A percentile compares a stretch with the other conserved stretches of the same genome.
Conservation (phyloP, 2,888 invertebrate genomes). For the Hybos culiciformis region DNA sequence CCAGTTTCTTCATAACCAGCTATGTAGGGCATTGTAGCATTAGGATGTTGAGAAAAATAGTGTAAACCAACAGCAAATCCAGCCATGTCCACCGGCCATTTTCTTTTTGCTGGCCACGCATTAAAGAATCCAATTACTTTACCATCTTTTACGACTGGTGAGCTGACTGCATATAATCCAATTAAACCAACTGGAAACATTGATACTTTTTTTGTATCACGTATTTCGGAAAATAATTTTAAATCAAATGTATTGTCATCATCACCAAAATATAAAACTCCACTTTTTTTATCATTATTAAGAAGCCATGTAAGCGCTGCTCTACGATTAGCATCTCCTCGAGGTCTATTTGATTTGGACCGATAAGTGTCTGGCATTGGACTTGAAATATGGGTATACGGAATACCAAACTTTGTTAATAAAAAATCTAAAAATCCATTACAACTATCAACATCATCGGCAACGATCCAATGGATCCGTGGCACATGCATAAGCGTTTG, state of each 20-base stretch:
- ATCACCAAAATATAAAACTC: constrained; percentile 61
- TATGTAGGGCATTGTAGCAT: constrained; percentile 54
- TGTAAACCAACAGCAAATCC: constrained; percentile 62
- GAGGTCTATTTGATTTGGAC: constrained; percentile 39
- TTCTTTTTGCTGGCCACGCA: constrained; percentile 54
- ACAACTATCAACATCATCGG: constrained; percentile 53
- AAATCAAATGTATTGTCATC: constrained; percentile 64
- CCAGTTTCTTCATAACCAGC: constrained; percentile 65
- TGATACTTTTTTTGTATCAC: constrained; percentile 54
- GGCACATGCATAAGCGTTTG: constrained; percentile 62
- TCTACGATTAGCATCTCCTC: constrained; percentile 57
- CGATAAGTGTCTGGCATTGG: constrained; percentile 50
- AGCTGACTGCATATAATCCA: constrained; percentile 51
- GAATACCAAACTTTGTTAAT: constrained; percentile 39
- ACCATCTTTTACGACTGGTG: constrained; percentile 48
- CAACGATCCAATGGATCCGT: constrained; percentile 65
- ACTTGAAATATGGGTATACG: constrained; percentile 48
- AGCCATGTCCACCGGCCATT: constrained; percentile 69
- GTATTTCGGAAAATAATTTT: constrained; percentile 54
- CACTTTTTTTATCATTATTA: constrained; percentile 39
- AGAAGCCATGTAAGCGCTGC: constrained; percentile 53
- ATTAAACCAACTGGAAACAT: constrained; percentile 76
- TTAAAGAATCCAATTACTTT: constrained; percentile 56
- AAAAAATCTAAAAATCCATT: constrained; percentile 41
- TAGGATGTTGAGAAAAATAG: constrained; percentile 40